phyloP scores from a whole-genome alignment of 2,888 invertebrate genomes.

The Encarsia formosa region DNA sequence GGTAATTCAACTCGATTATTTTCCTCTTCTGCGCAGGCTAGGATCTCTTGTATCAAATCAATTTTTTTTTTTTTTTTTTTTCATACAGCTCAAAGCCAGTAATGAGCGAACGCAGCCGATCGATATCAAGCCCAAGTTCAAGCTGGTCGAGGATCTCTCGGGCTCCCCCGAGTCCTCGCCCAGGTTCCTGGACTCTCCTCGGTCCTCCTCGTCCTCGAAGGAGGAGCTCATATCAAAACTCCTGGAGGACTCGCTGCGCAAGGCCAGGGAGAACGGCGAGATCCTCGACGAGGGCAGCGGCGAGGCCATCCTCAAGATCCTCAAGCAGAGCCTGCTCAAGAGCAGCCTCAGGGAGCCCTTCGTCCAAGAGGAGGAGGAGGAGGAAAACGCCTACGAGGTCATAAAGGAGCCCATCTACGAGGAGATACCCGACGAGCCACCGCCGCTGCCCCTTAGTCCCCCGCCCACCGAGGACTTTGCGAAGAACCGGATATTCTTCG shows the following conservation, averaged over 20 bases:
- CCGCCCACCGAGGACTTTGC: constrained; percentile 68
- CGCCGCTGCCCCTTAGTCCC: constrained; percentile 73
- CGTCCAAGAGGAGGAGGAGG: constrained; percentile 29
- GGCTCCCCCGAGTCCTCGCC: constrained; percentile 12
- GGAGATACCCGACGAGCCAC: constrained; percentile 53
- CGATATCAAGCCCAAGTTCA: constrained; percentile 1
- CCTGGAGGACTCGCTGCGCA: constrained; percentile 44
- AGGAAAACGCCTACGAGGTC: constrained; percentile 51
- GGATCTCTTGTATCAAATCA: too few species aligned
- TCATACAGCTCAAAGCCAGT: too few species aligned
- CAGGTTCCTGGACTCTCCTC: constrained; percentile 1
- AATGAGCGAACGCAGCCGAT: constrained; percentile 19
- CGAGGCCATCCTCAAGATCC: constrained; percentile 45
- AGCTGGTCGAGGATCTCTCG: constrained; percentile 6
- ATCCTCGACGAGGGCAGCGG: constrained; percentile 46
- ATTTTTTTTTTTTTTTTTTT: too few species aligned
- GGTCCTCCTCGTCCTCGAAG: constrained; percentile 32
- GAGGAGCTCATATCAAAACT: constrained; percentile 45
- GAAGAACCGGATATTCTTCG: constrained; percentile 63
- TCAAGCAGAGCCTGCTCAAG: constrained; percentile 47
- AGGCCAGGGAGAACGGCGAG: constrained; percentile 45
- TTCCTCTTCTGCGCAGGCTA: too few species aligned
- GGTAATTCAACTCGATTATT: too few species aligned
- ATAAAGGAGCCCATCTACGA: constrained; percentile 53
- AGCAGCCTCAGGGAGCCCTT: constrained; percentile 34